Evolutionary conservation across 2,113 vertebrate species (phyloP), one percentile per base, ranked within the genome.

Genomic region (Atlantisia rogersi): DNA sequence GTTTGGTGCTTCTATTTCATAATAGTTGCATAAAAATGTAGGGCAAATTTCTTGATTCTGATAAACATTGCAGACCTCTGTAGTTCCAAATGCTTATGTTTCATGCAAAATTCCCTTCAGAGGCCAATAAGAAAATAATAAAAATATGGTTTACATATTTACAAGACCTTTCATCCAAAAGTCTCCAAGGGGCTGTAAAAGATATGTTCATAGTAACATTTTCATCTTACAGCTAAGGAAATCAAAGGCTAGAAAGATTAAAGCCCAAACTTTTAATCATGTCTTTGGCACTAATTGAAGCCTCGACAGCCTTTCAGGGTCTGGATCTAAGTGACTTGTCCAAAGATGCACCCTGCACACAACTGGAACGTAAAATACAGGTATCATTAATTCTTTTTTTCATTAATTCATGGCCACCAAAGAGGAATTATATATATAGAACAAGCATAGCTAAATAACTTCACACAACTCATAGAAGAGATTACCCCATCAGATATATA

Each of bases 171-270:
- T 94, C 73, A 87, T 94, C 69, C 78, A 84, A 73, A 44, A 81
- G n/a, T 69, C 56, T 93, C 88, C 59, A 86, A 87, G 78, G 79
- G 52, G 28, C 22, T 90, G 16, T 63, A 90, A 62, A 92, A 92
- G 40, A 59, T 65, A 62, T 15, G 18, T 80, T 79, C 53, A 42
- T 6, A 64, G 69, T 13, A 84, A 82, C 46, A 42, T 93, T 90
- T 94, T 81, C 77, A 59, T 94, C 75, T 86, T 75, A 78, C 5
- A 91, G 65, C 67, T 65, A 79, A 71, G 70, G 67, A 94, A 91
- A 93, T 86, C 70, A 95, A 94, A 95, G 53, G 22, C 90, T 65
- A 69, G 37, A 46, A 84, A 94, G 62, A 91, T 85, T 90, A 93
- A 96, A 96, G 77, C 10, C 37, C 74, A 95, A 80, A 85, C 25